Conservation (phyloP, 2,888 invertebrate species). For the Lucinisca nassula region DNA sequence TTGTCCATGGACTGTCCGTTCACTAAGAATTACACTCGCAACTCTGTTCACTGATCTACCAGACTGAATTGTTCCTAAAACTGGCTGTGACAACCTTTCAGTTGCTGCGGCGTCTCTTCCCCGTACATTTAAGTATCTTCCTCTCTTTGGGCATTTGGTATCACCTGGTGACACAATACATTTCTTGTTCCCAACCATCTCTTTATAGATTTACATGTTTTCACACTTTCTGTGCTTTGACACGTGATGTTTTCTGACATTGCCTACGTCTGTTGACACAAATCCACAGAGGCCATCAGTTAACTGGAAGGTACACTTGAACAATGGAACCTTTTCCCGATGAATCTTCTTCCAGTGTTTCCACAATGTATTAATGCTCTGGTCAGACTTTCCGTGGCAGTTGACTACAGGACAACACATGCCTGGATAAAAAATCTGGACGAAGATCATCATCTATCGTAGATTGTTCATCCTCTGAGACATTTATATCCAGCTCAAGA, state of each 20-base stretch:
- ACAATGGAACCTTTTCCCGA: background rate
- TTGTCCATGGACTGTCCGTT: background rate
- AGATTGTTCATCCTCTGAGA: background rate
- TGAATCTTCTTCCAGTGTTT: constrained; percentile 1
- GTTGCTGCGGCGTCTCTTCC: background rate
- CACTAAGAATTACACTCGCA: background rate
- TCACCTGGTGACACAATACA: background rate
- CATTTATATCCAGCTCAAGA: background rate
- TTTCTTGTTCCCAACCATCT: background rate
- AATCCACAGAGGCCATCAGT: background rate
- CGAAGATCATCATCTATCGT: background rate
- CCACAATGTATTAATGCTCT: background rate
- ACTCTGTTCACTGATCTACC: background rate
- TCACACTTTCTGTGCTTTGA: background rate
- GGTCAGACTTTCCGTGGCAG: background rate
- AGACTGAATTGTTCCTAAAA: background rate
- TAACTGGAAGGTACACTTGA: background rate
- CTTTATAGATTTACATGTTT: background rate
- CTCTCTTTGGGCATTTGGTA: background rate
- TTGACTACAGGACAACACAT: background rate
- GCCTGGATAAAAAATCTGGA: background rate
- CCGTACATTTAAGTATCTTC: background rate
- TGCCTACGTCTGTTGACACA: background rate
- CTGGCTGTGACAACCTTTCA: background rate
- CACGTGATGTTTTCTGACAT: background rate